Percentiles rank a stretch among this genome's conserved stretches.
Conservation (phyloP, 2,797 vertebrate genomes). For the Crocidura indochinensis region DNA sequence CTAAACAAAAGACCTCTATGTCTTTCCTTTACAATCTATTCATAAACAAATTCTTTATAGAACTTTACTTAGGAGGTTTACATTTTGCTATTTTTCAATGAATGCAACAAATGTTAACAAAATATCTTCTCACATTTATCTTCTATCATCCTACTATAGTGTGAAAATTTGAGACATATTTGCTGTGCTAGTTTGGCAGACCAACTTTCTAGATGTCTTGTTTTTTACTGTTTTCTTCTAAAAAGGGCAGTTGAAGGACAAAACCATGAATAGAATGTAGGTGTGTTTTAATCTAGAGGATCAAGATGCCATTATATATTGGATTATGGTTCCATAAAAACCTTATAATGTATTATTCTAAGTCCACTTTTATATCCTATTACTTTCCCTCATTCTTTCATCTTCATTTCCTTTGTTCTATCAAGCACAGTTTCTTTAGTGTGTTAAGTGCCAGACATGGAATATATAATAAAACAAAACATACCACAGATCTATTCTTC, state of each 20-base stretch:
- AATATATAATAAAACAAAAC: background rate
- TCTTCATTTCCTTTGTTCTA: slow-evolving; percentile 15
- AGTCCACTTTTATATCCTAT: too few species aligned
- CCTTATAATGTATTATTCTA: too few species aligned
- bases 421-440: background rate
- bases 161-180: background rate
- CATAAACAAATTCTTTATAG: slow-evolving; percentile 25
- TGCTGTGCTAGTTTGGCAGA: background rate
- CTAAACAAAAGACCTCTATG: background rate
- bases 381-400: slow-evolving; percentile 34
- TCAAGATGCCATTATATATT: slow-evolving; percentile 7
- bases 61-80: slow-evolving; percentile 9
- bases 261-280: background rate
- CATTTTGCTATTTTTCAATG: slow-evolving; percentile 37
- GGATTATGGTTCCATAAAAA: too few species aligned
- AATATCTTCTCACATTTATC: background rate
- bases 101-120: too few species aligned
- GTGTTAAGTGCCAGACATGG: background rate
- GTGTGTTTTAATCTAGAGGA: slow-evolving; percentile 14
- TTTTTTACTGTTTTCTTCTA: slow-evolving; percentile 6
- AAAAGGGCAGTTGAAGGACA: slow-evolving; percentile 10
- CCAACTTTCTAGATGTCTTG: background rate
- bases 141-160: background rate
- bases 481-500: background rate
- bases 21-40: background rate